A percentile compares a stretch with the other conserved stretches of the same genome.
Evolutionary conservation across 2,113 vertebrate genomes (phyloP).

Genomic region (Xiphophorus maculatus): DNA sequence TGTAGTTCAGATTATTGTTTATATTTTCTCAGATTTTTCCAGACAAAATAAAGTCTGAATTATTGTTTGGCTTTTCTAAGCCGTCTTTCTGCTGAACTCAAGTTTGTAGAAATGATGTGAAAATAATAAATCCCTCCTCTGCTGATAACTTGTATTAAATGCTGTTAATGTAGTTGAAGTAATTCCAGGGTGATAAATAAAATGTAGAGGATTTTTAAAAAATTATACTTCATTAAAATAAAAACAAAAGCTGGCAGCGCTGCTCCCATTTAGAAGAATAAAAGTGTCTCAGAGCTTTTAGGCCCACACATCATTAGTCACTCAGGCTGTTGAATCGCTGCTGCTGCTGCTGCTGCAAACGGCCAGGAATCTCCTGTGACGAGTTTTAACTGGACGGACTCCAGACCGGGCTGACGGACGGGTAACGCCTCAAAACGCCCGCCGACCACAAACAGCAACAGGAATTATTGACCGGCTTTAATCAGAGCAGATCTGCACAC

Average conservation of each 20-base stretch:
- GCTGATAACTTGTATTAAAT: neutral
- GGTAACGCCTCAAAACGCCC: conserved; percentile 25
- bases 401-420: conserved; percentile 23
- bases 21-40: neutral
- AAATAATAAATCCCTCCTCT: neutral
- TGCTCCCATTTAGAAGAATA: neutral
- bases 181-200: neutral
- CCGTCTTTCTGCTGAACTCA: neutral
- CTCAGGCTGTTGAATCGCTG: accelerated
- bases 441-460: conserved; percentile 21
- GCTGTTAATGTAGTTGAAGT: neutral
- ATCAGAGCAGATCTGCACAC: neutral
- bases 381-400: conserved; percentile 7
- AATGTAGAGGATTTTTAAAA: neutral
- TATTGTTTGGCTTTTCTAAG: neutral
- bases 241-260: neutral
- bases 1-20: neutral
- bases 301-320: neutral
- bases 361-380: neutral
- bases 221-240: neutral
- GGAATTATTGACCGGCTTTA: conserved; percentile 30
- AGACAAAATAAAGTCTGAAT: too few relatives aligned
- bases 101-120: neutral
- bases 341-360: neutral
- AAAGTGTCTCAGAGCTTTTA: neutral